Conservation (phyloP, 2,113 vertebrate genomes). For the Caretta caretta region DNA sequence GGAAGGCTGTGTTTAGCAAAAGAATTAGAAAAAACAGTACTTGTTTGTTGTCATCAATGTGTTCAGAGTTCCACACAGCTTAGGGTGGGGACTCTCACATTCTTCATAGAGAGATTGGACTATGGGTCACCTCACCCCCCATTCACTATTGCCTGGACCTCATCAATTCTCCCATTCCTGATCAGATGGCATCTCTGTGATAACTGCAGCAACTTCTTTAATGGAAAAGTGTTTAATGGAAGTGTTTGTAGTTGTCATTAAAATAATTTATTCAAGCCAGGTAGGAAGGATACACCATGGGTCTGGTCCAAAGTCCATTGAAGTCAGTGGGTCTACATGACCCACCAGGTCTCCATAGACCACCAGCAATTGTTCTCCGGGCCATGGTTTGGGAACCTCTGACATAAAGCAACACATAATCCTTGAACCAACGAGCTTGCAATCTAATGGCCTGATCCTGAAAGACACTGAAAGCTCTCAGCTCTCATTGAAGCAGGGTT, state of each 20-base stretch:
- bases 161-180: neutral
- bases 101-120: neutral
- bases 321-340: neutral
- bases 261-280: neutral
- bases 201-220: neutral
- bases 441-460: neutral
- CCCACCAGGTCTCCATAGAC: neutral
- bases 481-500: neutral
- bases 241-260: conserved; percentile 27
- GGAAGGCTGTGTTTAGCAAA: neutral
- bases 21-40: neutral
- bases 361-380: neutral
- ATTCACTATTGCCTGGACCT: conserved; percentile 1
- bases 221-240: neutral
- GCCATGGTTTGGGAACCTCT: neutral
- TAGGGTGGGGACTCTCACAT: neutral
- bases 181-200: neutral
- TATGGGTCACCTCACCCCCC: neutral
- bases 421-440: neutral
- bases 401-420: neutral
- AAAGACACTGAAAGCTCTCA: accelerated
- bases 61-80: neutral
- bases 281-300: neutral
- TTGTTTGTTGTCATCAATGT: neutral
- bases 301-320: conserved; percentile 6